These are phyloP conservation scores for Meriones psammophilus DNA, from an alignment of 2,797 vertebrate genomes.

Conservation along the genomic window DNA sequence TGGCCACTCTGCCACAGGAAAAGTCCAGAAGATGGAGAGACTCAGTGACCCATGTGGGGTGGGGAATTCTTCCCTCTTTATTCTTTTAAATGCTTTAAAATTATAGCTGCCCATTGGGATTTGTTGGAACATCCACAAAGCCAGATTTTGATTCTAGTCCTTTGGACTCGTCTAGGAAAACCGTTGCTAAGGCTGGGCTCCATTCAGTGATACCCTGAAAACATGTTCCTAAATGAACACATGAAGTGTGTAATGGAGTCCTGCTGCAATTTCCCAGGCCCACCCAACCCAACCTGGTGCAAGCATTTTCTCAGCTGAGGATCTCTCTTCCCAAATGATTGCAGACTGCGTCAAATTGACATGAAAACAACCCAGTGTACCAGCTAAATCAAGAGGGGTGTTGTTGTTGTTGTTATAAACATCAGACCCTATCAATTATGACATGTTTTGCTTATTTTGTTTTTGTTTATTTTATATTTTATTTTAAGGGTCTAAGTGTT, in stretches of 20 bases:
- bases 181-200: background rate
- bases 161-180: conserved; percentile 50
- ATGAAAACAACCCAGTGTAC: background rate
- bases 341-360: background rate
- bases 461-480: background rate
- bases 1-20: conserved; percentile 21
- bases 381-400: background rate
- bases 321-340: background rate
- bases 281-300: background rate
- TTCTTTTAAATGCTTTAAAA: conserved; percentile 61
- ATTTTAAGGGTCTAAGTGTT: background rate
- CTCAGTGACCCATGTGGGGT: background rate
- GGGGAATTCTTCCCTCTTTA: conserved; percentile 58
- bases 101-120: conserved; percentile 41
- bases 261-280: background rate
- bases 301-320: background rate
- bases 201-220: background rate
- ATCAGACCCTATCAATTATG: background rate
- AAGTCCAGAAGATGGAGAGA: conserved; percentile 52
- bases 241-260: background rate
- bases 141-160: conserved; percentile 56
- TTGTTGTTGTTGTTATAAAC: background rate
- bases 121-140: conserved; percentile 43
- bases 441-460: background rate
- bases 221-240: conserved; percentile 21